Conservation (phyloP, 2,888 invertebrate genomes). For the Lepidochrysops patricia region DNA sequence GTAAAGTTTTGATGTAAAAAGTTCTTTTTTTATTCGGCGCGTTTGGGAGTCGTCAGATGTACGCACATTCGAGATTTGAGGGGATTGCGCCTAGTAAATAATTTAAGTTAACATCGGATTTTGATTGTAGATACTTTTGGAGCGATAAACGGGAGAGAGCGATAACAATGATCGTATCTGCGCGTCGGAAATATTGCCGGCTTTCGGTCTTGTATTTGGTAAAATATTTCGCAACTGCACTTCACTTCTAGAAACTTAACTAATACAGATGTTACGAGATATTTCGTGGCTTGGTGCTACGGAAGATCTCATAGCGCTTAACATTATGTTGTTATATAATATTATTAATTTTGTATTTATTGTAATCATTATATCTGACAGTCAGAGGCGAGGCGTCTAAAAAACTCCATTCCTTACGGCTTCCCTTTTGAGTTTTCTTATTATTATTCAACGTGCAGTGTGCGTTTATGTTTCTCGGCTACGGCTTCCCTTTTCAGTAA, state of each 20-base stretch:
- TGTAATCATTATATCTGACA: no score
- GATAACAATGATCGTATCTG: background rate
- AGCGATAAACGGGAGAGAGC: background rate
- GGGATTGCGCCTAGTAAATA: constrained; percentile 14
- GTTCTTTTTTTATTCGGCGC: constrained; percentile 63
- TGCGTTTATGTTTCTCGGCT: no score
- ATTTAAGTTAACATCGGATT: constrained; percentile 14
- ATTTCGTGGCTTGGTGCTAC: no score
- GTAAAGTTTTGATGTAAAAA: constrained; percentile 75
- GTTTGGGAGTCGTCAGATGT: constrained; percentile 37
- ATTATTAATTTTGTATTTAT: no score
- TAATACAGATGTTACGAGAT: no score
- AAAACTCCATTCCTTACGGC: no score
- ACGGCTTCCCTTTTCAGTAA: no score
- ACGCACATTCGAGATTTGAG: constrained; percentile 14
- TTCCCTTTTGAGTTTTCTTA: no score
- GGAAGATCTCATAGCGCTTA: no score
- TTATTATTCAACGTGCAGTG: no score
- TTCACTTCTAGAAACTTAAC: background rate
- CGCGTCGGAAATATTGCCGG: background rate
- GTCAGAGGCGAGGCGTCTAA: no score
- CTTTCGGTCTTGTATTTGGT: background rate
- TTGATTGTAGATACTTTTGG: constrained; percentile 10
- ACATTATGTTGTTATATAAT: no score
- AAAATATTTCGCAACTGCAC: background rate